Evolutionary conservation across 1,140 invertebrate genomes (phyloP), one percentile per base, ranked within the genome.

Genomic region (Drosophila oshimai): DNA sequence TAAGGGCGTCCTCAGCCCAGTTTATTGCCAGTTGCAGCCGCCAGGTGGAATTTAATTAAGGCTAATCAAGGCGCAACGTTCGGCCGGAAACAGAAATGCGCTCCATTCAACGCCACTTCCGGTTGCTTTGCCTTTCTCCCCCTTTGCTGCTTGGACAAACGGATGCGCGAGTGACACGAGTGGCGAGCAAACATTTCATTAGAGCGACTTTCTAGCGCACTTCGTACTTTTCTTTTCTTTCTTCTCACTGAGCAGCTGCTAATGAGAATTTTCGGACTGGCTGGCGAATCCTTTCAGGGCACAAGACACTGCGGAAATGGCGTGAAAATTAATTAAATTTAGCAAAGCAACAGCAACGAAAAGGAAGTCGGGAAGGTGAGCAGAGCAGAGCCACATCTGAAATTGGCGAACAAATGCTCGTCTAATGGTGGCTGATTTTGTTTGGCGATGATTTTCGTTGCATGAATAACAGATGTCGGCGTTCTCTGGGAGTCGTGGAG

Each of bases 241-340:
- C 54, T 51, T 29, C 20, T 57, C 45, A 22, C 42, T 53, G 68
- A 73, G 78, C 64, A 58, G 61, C 81, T 87, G 73, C 86, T 89
- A 89, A 89, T 89, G 86, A 89, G 86, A 89, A 74, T 76, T 86
- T 84, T 69, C 65, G 60, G 68, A 55, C 72, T 69, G 60, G 70
- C 61, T 47, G 36, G 55, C 53, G 80, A 87, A 87, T 86, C 80
- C 81, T 86, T 87, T 84, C 74, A 64, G 76, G 73, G 72, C 13
- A 31, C 13, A 22, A 22, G 31, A 13, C 47, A 46, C 41, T 71
- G 34, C 80, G 87, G 87, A 89, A 89, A 79, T 72, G 54, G 67
- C 65, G 65, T 68, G 78, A 74, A 89, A 89, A 89, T 89, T 89
- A 89, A 89, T 89, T 89, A 89, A 89, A 89, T 76, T 89, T 83